These are phyloP conservation scores for Drosophila lowei DNA, from an alignment of 1,140 invertebrate genomes.

Conservation along the genomic window DNA sequence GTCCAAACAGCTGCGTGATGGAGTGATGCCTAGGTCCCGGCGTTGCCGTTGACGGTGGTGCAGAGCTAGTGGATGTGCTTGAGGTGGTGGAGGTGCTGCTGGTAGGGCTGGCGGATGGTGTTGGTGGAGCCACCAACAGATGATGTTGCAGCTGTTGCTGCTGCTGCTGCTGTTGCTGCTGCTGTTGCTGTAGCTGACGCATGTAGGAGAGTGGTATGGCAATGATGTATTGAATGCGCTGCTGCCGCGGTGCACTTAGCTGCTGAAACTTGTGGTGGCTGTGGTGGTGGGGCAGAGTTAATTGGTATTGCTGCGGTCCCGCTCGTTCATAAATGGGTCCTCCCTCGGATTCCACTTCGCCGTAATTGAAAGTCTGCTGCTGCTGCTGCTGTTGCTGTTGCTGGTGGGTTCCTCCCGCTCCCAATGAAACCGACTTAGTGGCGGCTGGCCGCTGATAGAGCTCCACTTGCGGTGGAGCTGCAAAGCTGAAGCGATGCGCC, in stretches of 20 bases:
- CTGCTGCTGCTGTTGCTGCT: slow-evolving; percentile 37
- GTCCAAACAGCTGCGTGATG: slow-evolving; percentile 57
- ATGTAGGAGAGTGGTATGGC: slow-evolving; percentile 76
- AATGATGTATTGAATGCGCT: slow-evolving; percentile 73
- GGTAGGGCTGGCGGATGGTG: slow-evolving; percentile 1
- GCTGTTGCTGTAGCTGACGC: slow-evolving; percentile 71
- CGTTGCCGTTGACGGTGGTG: slow-evolving; percentile 19
- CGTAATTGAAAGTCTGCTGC: slow-evolving; percentile 56
- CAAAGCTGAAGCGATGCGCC: slow-evolving; percentile 60
- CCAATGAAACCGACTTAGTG: slow-evolving; percentile 25
- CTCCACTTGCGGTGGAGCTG: slow-evolving; percentile 62
- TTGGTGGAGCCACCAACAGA: not conserved
- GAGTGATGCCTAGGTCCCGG: slow-evolving; percentile 6
- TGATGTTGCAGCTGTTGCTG: slow-evolving; percentile 16
- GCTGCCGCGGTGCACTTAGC: slow-evolving; percentile 16
- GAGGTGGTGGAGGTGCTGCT: slow-evolving; percentile 14
- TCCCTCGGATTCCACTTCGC: slow-evolving; percentile 34
- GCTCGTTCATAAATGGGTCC: slow-evolving; percentile 33
- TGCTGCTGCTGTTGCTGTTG: not conserved
- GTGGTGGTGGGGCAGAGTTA: slow-evolving; percentile 3
- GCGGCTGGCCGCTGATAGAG: slow-evolving; percentile 55
- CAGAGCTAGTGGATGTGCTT: slow-evolving; percentile 18
- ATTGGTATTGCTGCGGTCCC: slow-evolving; percentile 26
- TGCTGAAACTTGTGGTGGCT: slow-evolving; percentile 26
- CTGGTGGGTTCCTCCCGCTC: too few species aligned